phyloP scores from a whole-genome alignment of 2,888 invertebrate species.

The Eupelmus urozonus region DNA sequence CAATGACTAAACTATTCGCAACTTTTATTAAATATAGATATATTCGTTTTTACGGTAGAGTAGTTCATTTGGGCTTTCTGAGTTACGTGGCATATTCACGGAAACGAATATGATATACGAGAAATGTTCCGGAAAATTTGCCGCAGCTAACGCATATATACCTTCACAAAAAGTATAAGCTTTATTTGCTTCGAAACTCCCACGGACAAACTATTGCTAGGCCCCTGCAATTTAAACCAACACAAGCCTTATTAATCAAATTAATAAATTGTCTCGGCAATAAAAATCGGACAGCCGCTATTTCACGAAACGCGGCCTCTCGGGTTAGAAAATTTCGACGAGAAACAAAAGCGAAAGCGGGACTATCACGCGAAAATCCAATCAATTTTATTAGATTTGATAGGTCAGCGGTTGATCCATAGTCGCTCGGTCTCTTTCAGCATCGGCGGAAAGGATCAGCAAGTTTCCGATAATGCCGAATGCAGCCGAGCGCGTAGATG shows the following conservation, averaged over 20 bases:
- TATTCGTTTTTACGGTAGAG: not conserved
- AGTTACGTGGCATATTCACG: not conserved
- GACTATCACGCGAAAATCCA: not conserved
- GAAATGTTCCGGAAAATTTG: not conserved
- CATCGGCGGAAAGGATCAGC: conserved; percentile 29
- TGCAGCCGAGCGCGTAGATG: conserved; percentile 22
- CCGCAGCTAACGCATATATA: not conserved
- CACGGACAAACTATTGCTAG: too few relatives aligned
- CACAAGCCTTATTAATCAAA: not conserved
- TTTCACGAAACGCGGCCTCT: too few relatives aligned
- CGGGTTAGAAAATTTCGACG: too few relatives aligned
- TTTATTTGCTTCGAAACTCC: too few relatives aligned
- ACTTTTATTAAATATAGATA: not conserved
- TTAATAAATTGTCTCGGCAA: not conserved
- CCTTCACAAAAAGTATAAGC: too few relatives aligned
- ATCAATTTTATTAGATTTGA: conserved; percentile 39
- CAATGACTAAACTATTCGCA: too few relatives aligned
- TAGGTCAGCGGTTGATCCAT: conserved; percentile 11
- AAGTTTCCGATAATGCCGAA: conserved; percentile 36
- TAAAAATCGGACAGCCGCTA: too few relatives aligned
- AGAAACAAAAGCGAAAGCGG: too few relatives aligned
- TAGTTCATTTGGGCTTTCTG: not conserved
- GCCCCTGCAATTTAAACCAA: too few relatives aligned
- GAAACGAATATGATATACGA: not conserved
- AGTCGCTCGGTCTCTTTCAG: not conserved